Conservation (phyloP, 2,797 vertebrate species). For the Apodemus agrarius region DNA sequence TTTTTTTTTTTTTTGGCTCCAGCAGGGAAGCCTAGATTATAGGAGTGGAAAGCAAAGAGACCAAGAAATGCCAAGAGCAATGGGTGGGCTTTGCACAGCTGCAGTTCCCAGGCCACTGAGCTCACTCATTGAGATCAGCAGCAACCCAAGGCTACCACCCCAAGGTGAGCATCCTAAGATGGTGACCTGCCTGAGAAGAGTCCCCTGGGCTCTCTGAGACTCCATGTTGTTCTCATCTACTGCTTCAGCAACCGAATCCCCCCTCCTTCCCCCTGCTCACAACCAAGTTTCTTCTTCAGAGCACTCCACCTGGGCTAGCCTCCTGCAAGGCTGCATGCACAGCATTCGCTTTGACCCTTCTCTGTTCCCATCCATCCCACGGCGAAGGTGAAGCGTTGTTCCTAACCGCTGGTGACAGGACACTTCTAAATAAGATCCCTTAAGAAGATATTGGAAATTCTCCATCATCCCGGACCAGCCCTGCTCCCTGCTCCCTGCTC, state of each 20-base stretch:
- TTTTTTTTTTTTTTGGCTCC: too few species aligned
- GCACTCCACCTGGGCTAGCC: background rate
- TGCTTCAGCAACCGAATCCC: background rate
- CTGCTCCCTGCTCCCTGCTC: too few species aligned
- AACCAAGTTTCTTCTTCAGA: background rate
- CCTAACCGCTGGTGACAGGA: background rate
- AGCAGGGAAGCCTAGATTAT: too few species aligned
- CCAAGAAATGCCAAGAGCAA: too few species aligned
- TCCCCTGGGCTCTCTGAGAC: too few species aligned
- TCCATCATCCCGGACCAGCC: background rate
- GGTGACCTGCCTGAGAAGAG: fast-evolving
- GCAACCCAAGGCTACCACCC: background rate
- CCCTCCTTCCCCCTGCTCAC: too few species aligned
- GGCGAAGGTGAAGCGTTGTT: background rate
- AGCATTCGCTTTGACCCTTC: fast-evolving
- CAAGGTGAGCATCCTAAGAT: background rate
- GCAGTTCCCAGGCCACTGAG: background rate
- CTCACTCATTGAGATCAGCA: background rate
- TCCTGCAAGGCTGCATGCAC: background rate
- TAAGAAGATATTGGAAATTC: background rate
- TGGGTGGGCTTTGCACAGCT: background rate
- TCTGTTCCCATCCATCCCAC: background rate
- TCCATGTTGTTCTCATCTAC: background rate
- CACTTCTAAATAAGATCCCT: background rate
- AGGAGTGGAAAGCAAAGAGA: too few species aligned